Evolutionary conservation across 1,140 invertebrate species (phyloP).

Genomic region (Drosophila busckii): DNA sequence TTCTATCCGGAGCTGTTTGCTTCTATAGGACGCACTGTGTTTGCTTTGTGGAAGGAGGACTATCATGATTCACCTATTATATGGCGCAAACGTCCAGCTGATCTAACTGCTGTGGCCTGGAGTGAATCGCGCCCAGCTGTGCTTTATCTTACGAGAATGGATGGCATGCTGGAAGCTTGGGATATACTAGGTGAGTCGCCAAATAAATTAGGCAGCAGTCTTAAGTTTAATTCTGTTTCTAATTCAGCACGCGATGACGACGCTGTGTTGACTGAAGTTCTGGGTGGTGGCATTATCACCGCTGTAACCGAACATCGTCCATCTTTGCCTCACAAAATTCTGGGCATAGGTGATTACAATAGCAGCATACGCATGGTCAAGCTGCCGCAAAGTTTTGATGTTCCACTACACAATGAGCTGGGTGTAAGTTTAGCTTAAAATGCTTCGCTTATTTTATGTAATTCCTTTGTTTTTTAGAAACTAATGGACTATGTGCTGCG

Average conservation of each 20-base stretch:
- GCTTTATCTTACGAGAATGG: conserved; percentile 80
- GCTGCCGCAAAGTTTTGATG: conserved; percentile 79
- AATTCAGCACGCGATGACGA: conserved; percentile 79
- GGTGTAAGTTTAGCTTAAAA: conserved; percentile 16
- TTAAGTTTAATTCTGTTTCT: neutral
- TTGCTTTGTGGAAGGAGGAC: conserved; percentile 82
- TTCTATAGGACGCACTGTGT: conserved; percentile 81
- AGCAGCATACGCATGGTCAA: conserved; percentile 82
- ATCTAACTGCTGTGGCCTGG: conserved; percentile 81
- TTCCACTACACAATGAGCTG: conserved; percentile 50
- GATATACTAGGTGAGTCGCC: conserved; percentile 80
- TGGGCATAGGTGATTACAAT: conserved; percentile 82
- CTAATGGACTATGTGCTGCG: conserved; percentile 48
- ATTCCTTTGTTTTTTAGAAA: conserved; percentile 4
- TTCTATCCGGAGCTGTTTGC: conserved; percentile 80
- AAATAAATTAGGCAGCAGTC: too few species aligned
- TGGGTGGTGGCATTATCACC: conserved; percentile 79
- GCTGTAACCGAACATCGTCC: conserved; percentile 80
- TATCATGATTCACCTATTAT: conserved; percentile 80
- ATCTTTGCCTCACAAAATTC: conserved; percentile 79
- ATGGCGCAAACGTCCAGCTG: conserved; percentile 80
- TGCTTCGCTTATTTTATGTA: neutral
- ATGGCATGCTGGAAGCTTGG: conserved; percentile 82
- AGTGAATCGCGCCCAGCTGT: conserved; percentile 79
- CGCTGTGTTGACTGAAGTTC: conserved; percentile 77